Evolutionary conservation across 2,797 vertebrate genomes (phyloP), one percentile per base, ranked within the genome.

Genomic region (Siniperca obscura): DNA sequence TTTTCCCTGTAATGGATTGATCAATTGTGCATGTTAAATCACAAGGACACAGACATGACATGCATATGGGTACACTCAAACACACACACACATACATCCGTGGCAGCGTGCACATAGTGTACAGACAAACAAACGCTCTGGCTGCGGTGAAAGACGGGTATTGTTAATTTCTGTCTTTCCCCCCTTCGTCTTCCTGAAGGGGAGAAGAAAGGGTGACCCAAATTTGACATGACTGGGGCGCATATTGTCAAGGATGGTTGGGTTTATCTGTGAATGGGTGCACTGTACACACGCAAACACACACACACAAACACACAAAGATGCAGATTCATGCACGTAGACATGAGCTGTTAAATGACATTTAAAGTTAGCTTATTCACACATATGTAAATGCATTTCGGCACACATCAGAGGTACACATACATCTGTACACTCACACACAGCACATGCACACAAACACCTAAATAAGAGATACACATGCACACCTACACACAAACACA

Each of bases 141-240:
- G 57, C 74, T 57, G 71, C 8, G 55, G 27, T 87, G 88, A 93
- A 93, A 87, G 91, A 87, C 42, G 57, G 8, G 46, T 71, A 87
- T 94, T 94, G 93, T 94, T 87, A 36, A 72, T 74, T 62, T 82
- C 70, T 50, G n/a, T 60, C 69, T 46, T 52, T 34, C 73, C 80
- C 74, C 76, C 85, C 60, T 62, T 87, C 27, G 44, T 88, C 80
- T 75, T 88, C 48, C 70, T 50, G 68, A 65, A 66, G n/a, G 69
- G 65, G 70, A 57, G 64, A 85, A 91, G 81, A 94, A 93, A 92
- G 87, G 74, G 78, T 94, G 94, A 94, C 94, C 93, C 90, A 90
- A 75, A 94, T 94, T 76, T 91, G 88, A 91, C 88, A 85, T 8
- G 44, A 88, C 76, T 71, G 42, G 83, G 83, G 19, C 61, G 57